Base-by-base conservation (phyloP, 2,888 invertebrate species). In the Hirtodrosophila alboralis region DNA sequence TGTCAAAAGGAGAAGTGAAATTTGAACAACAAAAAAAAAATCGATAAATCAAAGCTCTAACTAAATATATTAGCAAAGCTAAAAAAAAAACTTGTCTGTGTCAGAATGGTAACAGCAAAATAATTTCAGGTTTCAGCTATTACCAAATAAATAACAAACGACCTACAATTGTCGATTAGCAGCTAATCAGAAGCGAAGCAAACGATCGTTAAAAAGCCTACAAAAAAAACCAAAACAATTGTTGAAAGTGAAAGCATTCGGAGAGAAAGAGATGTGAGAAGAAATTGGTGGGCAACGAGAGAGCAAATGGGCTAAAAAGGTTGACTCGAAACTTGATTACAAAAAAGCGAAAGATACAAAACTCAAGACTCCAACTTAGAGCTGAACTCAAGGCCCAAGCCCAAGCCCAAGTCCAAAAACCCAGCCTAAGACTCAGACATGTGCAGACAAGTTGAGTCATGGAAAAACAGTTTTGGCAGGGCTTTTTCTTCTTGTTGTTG, bases 191-290 rank as follows among this genome's bases (percentile, higher is more conserved):
- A 61, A 57, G 71, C 44, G 56, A 54, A 54, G 54, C 47, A 54
- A n/a, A 64, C 53, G 37, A 61, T 51, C 67, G 64, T 53, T 60
- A 64, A 80, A 78, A 54, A 10, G 23, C 2, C 44, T 45, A 61
- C n/a, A 36, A 36, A 51, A 43, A 54, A 67, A 66, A 66, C 56
- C 68, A 63, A 76, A 72, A 70, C 81, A 76, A 81, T 78, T 84
- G 78, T 43, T 68, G 86, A 85, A 86, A 87, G 85, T 87, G 85
- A 86, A 86, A 86, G 85, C 81, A 86, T 65, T 64, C 51, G 57
- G 52, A 18, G 54, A 30, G 61, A 48, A 31, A 23, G 48, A 27
- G 44, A 30, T 4, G 12, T n/a, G n/a, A n/a, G n/a, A 8, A n/a
- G 10, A 31, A 37, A 45, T 41, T 16, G 53, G 26, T 4, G 12